Evolutionary conservation across 92 coral and sea anemone genomes (phyloP), one percentile per base, ranked within the genome.

Genomic region (Ricordea florida): DNA sequence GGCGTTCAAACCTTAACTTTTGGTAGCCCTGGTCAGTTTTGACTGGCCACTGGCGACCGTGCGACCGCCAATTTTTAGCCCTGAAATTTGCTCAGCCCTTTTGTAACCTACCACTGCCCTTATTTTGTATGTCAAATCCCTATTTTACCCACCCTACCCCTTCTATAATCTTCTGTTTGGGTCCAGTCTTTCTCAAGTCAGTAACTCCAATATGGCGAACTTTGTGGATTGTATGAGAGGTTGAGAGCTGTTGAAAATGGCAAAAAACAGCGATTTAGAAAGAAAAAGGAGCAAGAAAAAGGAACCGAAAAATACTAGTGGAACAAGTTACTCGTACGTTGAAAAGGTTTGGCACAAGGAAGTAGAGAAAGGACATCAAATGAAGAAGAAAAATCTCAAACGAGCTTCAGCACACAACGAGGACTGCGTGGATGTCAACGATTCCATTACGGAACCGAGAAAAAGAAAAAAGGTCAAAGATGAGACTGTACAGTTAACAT

Each of bases 161-260:
- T n/a, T n/a, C n/a, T n/a, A n/a, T n/a, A n/a, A n/a, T n/a, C n/a
- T n/a, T n/a, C n/a, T n/a, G n/a, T n/a, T n/a, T n/a, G n/a, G n/a
- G n/a, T n/a, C n/a, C n/a, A n/a, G n/a, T n/a, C n/a, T n/a, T n/a
- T n/a, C n/a, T n/a, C n/a, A n/a, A n/a, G n/a, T n/a, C n/a, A n/a
- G n/a, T n/a, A n/a, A n/a, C n/a, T 28, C 17, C 40, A 43, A 42
- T 18, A 63, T 63, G 56, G 71, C 71, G 56, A 42, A 44, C 20
- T 13, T 23, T 29, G n/a, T 28, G 37, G 13, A 52, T 26, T 37
- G 30, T 37, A 37, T 52, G 60, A 52, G 17, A 42, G 3, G 16
- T 35, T 17, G 9, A 36, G 2, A 11, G 48, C 27, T 33, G 37
- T 14, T 20, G 7, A 60, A 27, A 17, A 25, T 33, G 10, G 46